Conservation (phyloP, 2,113 vertebrate genomes). For the Tylochromis polylepis region DNA sequence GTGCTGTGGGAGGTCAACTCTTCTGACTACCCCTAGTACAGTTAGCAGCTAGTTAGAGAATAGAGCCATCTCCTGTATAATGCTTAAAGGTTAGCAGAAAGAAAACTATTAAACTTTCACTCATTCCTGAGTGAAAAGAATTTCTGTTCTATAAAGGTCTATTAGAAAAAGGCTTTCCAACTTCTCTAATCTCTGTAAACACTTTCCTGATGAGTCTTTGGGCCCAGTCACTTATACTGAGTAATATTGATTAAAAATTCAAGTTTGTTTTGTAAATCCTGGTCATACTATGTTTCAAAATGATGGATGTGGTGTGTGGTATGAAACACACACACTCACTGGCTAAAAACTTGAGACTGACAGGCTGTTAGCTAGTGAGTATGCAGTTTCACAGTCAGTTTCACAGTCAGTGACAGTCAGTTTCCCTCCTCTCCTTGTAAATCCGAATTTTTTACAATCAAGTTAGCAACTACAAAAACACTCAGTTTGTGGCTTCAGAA, state of each 20-base stretch:
- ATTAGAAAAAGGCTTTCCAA: too few relatives aligned
- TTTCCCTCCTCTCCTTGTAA: neutral
- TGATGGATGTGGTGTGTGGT: neutral
- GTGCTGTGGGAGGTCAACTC: neutral
- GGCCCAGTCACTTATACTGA: neutral
- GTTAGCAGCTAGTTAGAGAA: neutral
- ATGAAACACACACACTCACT: neutral
- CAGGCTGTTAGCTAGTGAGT: neutral
- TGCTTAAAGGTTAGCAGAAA: neutral
- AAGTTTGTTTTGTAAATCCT: neutral
- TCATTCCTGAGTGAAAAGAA: neutral
- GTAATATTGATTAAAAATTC: neutral
- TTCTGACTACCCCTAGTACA: neutral
- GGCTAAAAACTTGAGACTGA: neutral
- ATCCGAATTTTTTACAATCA: neutral
- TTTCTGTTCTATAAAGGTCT: too few relatives aligned
- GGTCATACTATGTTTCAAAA: neutral
- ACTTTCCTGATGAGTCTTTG: neutral
- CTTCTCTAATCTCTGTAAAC: neutral
- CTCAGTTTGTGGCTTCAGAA: neutral
- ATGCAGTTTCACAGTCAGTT: neutral
- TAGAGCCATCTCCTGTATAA: neutral
- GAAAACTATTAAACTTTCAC: neutral
- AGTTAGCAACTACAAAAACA: neutral
- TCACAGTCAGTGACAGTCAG: neutral